Evolutionary conservation across 2,113 vertebrate genomes (phyloP).

Genomic region (Cheilinus undulatus): DNA sequence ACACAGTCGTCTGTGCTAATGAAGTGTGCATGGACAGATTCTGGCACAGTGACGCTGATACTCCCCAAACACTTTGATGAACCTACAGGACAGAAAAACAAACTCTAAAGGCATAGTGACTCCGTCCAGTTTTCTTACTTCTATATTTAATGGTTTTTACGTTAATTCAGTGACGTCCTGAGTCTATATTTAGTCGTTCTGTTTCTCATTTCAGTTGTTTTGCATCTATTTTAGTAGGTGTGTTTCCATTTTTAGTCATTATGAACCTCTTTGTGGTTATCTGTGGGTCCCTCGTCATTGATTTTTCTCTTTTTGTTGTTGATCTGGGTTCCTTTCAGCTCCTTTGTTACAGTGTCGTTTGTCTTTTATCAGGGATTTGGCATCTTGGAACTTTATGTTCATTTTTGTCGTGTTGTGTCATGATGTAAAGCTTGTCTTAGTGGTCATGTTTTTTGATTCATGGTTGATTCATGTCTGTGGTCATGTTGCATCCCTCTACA

Average conservation of each 20-base stretch:
- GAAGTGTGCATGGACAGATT: not conserved
- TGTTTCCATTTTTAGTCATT: not conserved
- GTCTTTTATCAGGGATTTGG: no score
- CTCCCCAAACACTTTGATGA: not conserved
- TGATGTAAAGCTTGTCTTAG: no score
- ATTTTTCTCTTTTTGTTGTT: not conserved
- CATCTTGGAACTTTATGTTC: no score
- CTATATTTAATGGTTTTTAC: not conserved
- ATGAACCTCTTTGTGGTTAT: not conserved
- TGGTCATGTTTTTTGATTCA: no score
- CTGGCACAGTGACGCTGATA: not conserved
- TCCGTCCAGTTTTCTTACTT: not conserved
- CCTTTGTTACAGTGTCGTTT: no score
- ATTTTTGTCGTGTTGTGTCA: no score
- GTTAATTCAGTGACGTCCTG: not conserved
- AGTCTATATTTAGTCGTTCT: not conserved
- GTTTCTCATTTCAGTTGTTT: not conserved
- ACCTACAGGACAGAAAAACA: not conserved
- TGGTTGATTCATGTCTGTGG: no score
- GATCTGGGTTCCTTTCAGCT: not conserved
- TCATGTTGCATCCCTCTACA: no score
- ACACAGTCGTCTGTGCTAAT: constrained; percentile 27
- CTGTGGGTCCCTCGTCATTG: not conserved
- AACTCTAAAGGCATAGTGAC: not conserved
- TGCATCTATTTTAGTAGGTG: not conserved